A percentile compares a stretch with the other conserved stretches of the same genome.
phyloP scores from a whole-genome alignment of 2,113 vertebrate species.

The Megaceryle torquata region DNA sequence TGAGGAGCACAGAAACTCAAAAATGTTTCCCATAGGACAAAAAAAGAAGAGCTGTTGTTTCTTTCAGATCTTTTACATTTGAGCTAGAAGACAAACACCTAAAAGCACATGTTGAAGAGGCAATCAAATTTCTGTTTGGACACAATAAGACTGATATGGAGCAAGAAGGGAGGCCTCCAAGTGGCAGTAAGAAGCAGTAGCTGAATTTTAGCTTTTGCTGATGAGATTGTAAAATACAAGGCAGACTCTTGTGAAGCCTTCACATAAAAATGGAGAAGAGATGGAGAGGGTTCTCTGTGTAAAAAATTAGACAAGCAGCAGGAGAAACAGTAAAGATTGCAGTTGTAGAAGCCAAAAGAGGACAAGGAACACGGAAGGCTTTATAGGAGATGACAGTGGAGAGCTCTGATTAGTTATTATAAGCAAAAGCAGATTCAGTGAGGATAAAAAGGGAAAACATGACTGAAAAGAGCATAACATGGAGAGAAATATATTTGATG shows the following conservation, averaged over 20 bases:
- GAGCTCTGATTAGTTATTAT: background rate
- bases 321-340: background rate
- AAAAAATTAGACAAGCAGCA: background rate
- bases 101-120: background rate
- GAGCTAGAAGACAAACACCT: background rate
- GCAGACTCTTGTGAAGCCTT: background rate
- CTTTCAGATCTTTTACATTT: background rate
- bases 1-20: background rate
- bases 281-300: background rate
- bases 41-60: background rate
- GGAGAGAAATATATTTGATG: background rate
- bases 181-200: background rate
- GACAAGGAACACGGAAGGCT: background rate
- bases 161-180: background rate
- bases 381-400: background rate
- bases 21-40: background rate
- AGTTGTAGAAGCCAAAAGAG: background rate
- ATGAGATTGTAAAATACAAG: background rate
- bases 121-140: background rate
- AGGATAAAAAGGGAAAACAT: background rate
- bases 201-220: background rate
- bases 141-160: background rate
- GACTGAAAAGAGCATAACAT: background rate
- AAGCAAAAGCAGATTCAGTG: background rate
- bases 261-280: background rate